Base-by-base conservation (phyloP, 2,888 invertebrate species). In the Ophioninae sp. region DNA sequence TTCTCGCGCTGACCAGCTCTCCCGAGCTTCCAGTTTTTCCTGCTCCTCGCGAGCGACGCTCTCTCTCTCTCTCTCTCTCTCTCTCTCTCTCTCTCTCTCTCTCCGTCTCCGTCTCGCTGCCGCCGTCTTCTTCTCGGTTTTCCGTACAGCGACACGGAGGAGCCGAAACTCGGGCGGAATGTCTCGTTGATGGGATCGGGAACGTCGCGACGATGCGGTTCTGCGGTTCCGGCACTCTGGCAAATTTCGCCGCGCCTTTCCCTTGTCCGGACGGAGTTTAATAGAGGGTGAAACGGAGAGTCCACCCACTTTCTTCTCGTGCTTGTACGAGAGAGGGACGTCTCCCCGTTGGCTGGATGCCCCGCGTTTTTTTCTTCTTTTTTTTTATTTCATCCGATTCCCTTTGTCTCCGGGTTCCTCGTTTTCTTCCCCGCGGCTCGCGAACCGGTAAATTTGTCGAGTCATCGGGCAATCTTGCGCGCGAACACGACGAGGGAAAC, bases 181-280 rank as follows among this genome's bases (percentile, higher is more conserved):
- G 57, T 70, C 64, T 70, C 37, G 56, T 44, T 64, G 78, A 82
- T 74, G 78, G 78, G 37, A 76, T 81, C 64, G 79, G 74, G 69
- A 65, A 70, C 64, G 61, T 69, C 69, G 77, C 69, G 69, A 69
- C 78, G 64, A 50, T 50, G 41, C 72, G 81, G 73, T 76, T 70
- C 78, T 85, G 84, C 72, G 85, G 83, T 85, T 86, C 84, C 84
- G 84, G 84, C 84, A 84, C 84, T 84, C 82, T 37, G 83, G 81
- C 69, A n/a, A 79, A 79, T 64, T 69, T 68, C 69, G 67, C 61
- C 76, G 94, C 94, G 94, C 94, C 94, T 94, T 94, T 94, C 94
- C 93, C 94, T 93, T 94, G 94, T 94, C 94, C 91, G 87, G 87
- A 89, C 91, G 90, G 90, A 90, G 91, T 91, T 93, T 93, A 92